Evolutionary conservation across 2,113 vertebrate genomes (phyloP).

Genomic region (Erinaceus europaeus): DNA sequence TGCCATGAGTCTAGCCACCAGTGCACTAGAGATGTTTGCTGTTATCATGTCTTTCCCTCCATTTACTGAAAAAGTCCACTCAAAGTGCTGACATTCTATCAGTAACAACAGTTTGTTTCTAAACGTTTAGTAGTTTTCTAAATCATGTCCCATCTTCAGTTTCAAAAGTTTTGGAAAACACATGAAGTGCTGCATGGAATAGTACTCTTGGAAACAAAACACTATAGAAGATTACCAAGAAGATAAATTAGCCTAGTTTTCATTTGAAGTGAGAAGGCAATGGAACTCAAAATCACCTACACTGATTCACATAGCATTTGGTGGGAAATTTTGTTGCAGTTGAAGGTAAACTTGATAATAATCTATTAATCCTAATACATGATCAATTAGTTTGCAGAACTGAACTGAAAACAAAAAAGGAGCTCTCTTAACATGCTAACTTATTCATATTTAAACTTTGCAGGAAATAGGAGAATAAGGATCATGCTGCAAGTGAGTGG

Average conservation of each 20-base stretch:
- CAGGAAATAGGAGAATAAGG: background rate
- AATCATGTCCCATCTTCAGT: background rate
- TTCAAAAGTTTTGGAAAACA: conserved; percentile 24
- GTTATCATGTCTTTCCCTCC: no score
- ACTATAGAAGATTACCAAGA: background rate
- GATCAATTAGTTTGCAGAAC: background rate
- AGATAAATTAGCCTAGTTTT: background rate
- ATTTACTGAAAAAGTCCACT: no score
- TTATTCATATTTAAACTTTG: background rate
- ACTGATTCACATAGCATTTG: background rate
- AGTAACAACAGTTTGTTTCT: conserved; percentile 40
- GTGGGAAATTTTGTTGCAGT: background rate
- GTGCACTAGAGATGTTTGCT: no score
- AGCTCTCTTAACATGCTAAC: background rate
- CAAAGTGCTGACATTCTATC: no score
- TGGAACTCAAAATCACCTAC: background rate
- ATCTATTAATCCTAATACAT: background rate
- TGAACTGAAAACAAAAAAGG: background rate
- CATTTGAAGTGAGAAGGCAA: background rate
- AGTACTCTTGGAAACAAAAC: background rate
- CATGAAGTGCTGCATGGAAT: background rate
- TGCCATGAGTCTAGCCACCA: no score
- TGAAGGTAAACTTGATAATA: background rate
- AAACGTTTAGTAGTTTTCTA: conserved; percentile 46
- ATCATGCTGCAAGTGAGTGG: background rate